Conservation (phyloP, 2,888 invertebrate genomes). For the Diplazon laetatorius region DNA sequence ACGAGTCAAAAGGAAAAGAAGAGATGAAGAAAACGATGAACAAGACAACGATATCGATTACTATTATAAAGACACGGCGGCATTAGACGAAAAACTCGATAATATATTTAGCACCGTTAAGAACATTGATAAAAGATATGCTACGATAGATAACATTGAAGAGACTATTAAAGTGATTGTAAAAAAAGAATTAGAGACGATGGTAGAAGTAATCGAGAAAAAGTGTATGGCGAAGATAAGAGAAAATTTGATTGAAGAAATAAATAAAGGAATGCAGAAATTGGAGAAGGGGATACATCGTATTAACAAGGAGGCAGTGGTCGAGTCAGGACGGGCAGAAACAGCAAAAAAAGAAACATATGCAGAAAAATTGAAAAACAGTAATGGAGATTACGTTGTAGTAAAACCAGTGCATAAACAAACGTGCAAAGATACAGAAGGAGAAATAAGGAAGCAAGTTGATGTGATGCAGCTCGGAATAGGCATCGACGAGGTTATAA, state of each 20-base stretch:
- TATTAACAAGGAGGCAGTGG: background rate
- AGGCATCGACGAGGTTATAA: slow-evolving; percentile 36
- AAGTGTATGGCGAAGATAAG: background rate
- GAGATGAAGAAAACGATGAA: background rate
- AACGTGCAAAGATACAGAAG: slow-evolving; percentile 47
- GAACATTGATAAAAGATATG: background rate
- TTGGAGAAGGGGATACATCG: background rate
- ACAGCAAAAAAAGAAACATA: slow-evolving; percentile 3
- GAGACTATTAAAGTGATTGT: background rate
- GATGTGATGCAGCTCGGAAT: slow-evolving; percentile 48
- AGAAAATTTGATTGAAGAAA: background rate
- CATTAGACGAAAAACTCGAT: slow-evolving; percentile 11
- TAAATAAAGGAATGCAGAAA: background rate
- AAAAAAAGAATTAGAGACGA: slow-evolving; percentile 5
- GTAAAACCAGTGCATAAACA: slow-evolving; percentile 44
- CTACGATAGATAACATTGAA: slow-evolving; percentile 1
- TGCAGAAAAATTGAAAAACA: slow-evolving; percentile 36
- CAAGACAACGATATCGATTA: background rate
- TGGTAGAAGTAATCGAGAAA: background rate
- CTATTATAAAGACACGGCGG: background rate
- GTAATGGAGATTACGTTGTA: slow-evolving; percentile 41
- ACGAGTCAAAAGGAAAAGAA: background rate
- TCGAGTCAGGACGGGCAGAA: background rate
- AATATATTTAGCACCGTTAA: background rate
- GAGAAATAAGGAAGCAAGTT: slow-evolving; percentile 50